These are phyloP conservation scores for Piezodorus guildinii DNA, from an alignment of 1,140 invertebrate genomes.

Conservation along the genomic window DNA sequence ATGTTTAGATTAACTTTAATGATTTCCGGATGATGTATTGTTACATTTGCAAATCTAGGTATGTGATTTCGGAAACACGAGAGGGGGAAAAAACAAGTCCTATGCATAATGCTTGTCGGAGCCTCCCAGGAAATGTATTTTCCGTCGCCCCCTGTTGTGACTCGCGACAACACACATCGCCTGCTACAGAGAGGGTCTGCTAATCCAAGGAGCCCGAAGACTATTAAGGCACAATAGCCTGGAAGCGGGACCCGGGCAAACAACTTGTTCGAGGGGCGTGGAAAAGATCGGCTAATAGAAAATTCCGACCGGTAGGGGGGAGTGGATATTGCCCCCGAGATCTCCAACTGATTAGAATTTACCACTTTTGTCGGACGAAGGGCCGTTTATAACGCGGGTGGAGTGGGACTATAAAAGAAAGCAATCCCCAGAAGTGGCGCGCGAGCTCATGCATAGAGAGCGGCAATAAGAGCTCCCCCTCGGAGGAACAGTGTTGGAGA, in stretches of 20 bases:
- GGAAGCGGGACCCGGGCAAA: background rate
- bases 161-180: too few relatives aligned
- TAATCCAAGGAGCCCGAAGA: background rate
- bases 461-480: background rate
- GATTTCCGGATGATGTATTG: too few relatives aligned
- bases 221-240: conserved; percentile 1
- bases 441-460: conserved; percentile 11
- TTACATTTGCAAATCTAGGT: too few relatives aligned
- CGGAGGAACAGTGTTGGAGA: background rate
- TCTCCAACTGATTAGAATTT: conserved; percentile 4
- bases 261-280: background rate
- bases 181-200: too few relatives aligned
- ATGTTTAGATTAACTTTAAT: too few relatives aligned
- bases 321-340: conserved; percentile 5
- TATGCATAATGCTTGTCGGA: too few relatives aligned
- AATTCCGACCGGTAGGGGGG: too few relatives aligned
- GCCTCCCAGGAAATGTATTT: too few relatives aligned
- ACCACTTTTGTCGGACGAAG: background rate
- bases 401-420: conserved; percentile 6
- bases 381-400: background rate
- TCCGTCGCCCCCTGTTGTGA: too few relatives aligned
- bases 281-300: too few relatives aligned
- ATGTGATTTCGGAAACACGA: too few relatives aligned
- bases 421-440: background rate
- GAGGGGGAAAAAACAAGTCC: too few relatives aligned